A percentile compares a stretch with the other conserved stretches of the same genome.
phyloP scores from a whole-genome alignment of 2,113 vertebrate genomes.

The Oryzias melastigma region DNA sequence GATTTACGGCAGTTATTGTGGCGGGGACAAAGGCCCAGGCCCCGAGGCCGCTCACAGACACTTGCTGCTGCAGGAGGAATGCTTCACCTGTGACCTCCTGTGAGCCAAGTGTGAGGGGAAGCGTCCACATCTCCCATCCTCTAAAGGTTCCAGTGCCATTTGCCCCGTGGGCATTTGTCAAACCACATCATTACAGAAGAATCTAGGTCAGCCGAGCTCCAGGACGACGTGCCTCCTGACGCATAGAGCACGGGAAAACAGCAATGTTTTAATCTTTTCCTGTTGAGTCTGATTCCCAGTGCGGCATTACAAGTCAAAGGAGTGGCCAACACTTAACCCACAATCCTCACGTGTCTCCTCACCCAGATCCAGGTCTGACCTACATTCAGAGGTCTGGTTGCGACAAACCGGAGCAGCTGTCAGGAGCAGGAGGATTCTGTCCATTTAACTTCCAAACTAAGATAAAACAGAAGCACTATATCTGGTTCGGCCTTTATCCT shows the following conservation, averaged over 20 bases:
- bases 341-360: slow-evolving; percentile 39
- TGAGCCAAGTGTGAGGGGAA: slow-evolving; percentile 59
- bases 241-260: not conserved
- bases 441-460: slow-evolving; percentile 42
- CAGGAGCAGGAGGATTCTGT: slow-evolving; percentile 19
- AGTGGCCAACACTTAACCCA: slow-evolving; percentile 12
- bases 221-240: not conserved
- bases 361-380: slow-evolving; percentile 65
- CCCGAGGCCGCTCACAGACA: slow-evolving; percentile 41
- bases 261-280: not conserved
- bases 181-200: slow-evolving; percentile 38
- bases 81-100: slow-evolving; percentile 64
- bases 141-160: slow-evolving; percentile 64
- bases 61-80: slow-evolving; percentile 46
- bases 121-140: slow-evolving; percentile 60
- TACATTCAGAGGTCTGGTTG: slow-evolving; percentile 54
- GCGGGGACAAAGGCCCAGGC: not conserved
- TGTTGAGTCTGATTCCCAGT: slow-evolving; percentile 1
- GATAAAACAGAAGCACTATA: slow-evolving; percentile 2
- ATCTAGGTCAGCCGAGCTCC: slow-evolving; percentile 32
- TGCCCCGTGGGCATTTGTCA: slow-evolving; percentile 60
- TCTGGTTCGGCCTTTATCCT: not conserved
- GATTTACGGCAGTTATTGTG: slow-evolving; percentile 18
- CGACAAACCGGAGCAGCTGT: slow-evolving; percentile 53
- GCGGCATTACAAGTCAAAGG: not conserved